Evolutionary conservation across 2,797 vertebrate species (phyloP), one percentile per base, ranked within the genome.

Genomic region (Cryptoblepharus egeriae): DNA sequence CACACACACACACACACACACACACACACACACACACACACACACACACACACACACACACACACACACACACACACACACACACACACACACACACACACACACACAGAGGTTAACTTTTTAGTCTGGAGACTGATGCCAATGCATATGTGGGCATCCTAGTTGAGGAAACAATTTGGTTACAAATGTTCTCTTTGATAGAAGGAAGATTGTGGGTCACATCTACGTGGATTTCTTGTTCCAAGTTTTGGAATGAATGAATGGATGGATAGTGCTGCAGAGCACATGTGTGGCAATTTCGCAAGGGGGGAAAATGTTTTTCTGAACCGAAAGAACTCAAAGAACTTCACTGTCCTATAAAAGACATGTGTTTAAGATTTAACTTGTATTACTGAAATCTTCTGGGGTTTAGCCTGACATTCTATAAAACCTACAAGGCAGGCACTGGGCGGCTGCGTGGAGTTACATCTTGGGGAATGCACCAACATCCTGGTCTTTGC

Each of bases 61-160:
- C 7, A 1, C 11, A 0, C 16, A n/a, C 83, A 60, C 15, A 16
- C 58, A 0, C 11, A 0, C 16, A n/a, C 83, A 58, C 15, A 16
- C 10, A 5, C 39, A 42, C 35, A 81, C 61, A 85, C 77, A 2
- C 70, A 0, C 73, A 0, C 26, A 61, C 63, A 61, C 81, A 79
- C 7, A 1, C 11, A 0, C 16, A n/a, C 83, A 60, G 12, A 16
- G 63, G 49, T 52, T 39, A 24, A 37, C 49, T 20, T 16, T 63
- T 61, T 67, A 24, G 30, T 42, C 67, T 28, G 42, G 39, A 74
- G 28, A 15, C 42, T 3, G 30, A 79, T 4, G n/a, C 18, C 32
- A 52, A 16, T 18, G 49, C 7, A 7, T 57, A 70, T 16, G 10
- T 7, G 13, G 55, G n/a, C n/a, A 70, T 32, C 20, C 11, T 45